Conservation (phyloP, 2,113 vertebrate species). For the Eurypyga helias region DNA sequence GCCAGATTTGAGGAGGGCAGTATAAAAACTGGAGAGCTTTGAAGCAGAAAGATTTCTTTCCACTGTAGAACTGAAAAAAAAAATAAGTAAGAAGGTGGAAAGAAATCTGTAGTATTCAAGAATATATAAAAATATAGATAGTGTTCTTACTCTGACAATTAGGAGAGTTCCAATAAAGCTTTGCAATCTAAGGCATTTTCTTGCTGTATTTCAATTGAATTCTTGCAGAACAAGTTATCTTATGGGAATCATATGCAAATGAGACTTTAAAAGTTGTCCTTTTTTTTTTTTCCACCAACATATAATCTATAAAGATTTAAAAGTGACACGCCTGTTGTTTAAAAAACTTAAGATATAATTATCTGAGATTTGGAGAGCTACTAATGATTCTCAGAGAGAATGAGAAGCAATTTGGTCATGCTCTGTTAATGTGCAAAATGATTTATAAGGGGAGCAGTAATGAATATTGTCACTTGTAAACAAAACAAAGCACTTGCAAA, state of each 20-base stretch:
- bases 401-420: neutral
- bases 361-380: neutral
- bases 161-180: neutral
- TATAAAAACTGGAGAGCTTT: neutral
- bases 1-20: neutral
- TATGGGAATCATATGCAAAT: neutral
- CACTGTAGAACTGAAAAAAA: neutral
- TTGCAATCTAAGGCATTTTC: neutral
- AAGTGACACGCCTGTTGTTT: neutral
- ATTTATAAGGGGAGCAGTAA: slow-evolving; percentile 19
- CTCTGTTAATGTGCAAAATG: neutral
- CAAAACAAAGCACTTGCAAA: slow-evolving; percentile 2
- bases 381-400: neutral
- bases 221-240: neutral
- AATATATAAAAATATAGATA: neutral
- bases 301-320: neutral
- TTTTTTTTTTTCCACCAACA: rapidly evolving
- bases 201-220: neutral
- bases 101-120: neutral
- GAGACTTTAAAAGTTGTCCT: neutral
- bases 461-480: slow-evolving; percentile 19
- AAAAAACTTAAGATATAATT: neutral
- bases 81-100: neutral
- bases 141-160: neutral
- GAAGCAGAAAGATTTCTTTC: neutral